Conservation (phyloP, 2,113 vertebrate genomes). For the Chaenocephalus aceratus region DNA sequence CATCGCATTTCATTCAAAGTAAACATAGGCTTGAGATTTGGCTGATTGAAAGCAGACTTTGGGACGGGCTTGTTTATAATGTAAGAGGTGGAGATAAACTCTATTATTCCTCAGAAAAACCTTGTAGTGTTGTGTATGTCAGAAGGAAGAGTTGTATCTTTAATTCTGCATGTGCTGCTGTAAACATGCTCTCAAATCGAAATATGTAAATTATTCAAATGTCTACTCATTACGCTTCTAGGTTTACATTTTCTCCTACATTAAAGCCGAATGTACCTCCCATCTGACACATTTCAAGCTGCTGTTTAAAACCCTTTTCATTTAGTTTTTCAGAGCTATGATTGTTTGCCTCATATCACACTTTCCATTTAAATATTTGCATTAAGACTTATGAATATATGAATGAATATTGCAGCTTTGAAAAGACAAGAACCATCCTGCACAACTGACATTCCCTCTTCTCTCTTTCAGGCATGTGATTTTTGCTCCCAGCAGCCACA, state of each 20-base stretch:
- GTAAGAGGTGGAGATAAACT: neutral
- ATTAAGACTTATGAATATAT: too few relatives aligned
- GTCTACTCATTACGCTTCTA: neutral
- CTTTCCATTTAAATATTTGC: neutral
- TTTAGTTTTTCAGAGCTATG: neutral
- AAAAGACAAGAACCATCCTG: neutral
- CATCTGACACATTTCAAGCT: neutral
- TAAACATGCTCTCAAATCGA: neutral
- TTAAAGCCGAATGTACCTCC: neutral
- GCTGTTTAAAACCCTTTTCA: neutral
- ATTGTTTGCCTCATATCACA: too few relatives aligned
- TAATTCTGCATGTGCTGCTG: neutral
- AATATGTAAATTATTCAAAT: neutral
- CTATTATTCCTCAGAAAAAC: neutral
- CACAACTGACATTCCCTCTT: neutral
- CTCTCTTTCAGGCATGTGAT: conserved; percentile 88
- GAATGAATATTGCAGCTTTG: neutral
- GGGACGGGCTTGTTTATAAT: neutral
- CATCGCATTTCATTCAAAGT: too few relatives aligned
- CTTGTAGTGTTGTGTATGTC: neutral
- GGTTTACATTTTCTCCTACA: neutral
- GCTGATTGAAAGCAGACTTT: neutral
- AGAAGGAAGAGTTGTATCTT: neutral
- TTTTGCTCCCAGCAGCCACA: conserved; percentile 95
- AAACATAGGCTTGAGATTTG: too few relatives aligned